A percentile compares a stretch with the other conserved stretches of the same genome.
Conservation (phyloP, 2,888 invertebrate species). For the Scaptomyza tumidula region DNA sequence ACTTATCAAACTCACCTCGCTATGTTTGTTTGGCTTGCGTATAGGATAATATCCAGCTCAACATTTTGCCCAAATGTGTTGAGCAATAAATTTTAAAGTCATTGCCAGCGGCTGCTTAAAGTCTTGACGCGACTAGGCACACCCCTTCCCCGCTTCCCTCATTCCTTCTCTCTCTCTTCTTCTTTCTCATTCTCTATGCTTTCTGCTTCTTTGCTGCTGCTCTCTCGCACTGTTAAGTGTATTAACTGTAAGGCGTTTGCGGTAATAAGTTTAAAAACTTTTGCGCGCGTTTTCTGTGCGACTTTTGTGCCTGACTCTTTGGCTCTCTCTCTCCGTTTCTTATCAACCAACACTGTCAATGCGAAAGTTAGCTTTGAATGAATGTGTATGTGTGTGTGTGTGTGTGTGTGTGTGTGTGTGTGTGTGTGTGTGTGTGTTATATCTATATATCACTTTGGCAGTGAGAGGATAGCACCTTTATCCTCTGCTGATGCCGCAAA, state of each 20-base stretch:
- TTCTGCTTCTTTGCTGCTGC: too few species aligned
- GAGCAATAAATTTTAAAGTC: conserved; percentile 77
- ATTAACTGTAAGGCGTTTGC: conserved; percentile 61
- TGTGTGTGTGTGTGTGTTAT: not conserved
- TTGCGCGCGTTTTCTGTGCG: conserved; percentile 39
- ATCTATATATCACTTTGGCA: not conserved
- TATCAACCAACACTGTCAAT: not conserved
- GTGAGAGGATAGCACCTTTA: not conserved
- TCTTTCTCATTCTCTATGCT: too few species aligned
- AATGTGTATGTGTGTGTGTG: not conserved
- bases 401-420: not conserved
- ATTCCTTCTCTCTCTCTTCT: not conserved
- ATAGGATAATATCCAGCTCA: conserved; percentile 44
- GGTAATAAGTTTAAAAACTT: conserved; percentile 79
- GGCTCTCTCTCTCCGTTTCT: not conserved
- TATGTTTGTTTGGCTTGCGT: not conserved
- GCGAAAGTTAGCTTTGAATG: not conserved
- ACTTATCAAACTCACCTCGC: conserved; percentile 25
- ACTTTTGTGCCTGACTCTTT: conserved; percentile 30
- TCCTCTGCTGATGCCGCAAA: conserved; percentile 18
- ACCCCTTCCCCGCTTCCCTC: not conserved
- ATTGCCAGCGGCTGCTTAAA: conserved; percentile 60
- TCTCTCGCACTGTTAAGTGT: conserved; percentile 43
- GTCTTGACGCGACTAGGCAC: conserved; percentile 13
- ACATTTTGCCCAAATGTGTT: conserved; percentile 54